phyloP scores from a whole-genome alignment of 1,140 invertebrate species.

The Zelostemma sp. region DNA sequence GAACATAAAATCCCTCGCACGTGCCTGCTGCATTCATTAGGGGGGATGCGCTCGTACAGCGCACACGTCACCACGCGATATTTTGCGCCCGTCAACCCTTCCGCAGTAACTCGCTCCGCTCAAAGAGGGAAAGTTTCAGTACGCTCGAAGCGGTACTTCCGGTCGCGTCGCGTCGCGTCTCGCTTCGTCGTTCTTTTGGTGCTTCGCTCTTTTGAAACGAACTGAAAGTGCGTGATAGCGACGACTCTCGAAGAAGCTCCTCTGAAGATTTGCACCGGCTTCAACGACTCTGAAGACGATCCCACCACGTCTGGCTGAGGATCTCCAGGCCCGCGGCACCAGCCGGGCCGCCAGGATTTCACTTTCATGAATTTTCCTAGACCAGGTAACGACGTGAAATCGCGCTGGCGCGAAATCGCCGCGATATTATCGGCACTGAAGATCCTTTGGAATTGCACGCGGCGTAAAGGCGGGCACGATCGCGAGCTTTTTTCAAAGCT shows the following conservation, averaged over 20 bases:
- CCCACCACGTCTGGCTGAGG: slow-evolving; percentile 21
- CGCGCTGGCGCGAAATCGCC: slow-evolving; percentile 24
- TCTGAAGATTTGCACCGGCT: slow-evolving; percentile 10
- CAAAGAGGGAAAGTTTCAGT: neutral
- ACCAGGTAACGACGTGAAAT: slow-evolving; percentile 62
- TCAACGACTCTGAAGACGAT: slow-evolving; percentile 33
- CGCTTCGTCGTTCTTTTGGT: neutral
- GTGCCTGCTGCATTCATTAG: slow-evolving; percentile 70
- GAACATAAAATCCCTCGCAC: slow-evolving; percentile 71
- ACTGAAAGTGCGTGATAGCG: no score
- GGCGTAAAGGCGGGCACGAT: slow-evolving; percentile 33
- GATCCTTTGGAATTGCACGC: slow-evolving; percentile 19
- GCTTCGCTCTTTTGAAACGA: no score
- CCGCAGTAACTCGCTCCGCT: slow-evolving; percentile 14
- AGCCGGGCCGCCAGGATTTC: slow-evolving; percentile 57
- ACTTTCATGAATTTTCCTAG: slow-evolving; percentile 64
- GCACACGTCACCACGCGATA: slow-evolving; percentile 63
- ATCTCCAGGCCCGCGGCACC: slow-evolving; percentile 43
- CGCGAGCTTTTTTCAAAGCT: neutral
- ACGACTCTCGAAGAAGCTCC: slow-evolving; percentile 1
- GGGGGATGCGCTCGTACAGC: slow-evolving; percentile 67
- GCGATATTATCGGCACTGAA: slow-evolving; percentile 25
- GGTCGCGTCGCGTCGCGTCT: neutral
- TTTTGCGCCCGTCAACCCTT: no score
- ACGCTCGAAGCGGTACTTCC: no score